Conservation (phyloP, 2,888 invertebrate species). For the Craniophora ligustri region DNA sequence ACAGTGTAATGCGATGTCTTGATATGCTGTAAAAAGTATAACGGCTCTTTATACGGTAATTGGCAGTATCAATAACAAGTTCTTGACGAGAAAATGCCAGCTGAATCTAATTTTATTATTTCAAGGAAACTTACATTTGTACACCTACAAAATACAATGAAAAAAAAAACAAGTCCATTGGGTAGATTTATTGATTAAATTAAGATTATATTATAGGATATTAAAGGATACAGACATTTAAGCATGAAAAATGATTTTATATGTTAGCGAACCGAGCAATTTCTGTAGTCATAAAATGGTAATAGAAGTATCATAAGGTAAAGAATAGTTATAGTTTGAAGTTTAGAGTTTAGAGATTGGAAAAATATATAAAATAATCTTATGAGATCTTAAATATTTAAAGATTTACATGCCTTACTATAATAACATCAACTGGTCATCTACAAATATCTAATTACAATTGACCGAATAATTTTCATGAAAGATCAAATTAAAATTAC, state of each 20-base stretch:
- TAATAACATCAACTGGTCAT: conserved; percentile 32
- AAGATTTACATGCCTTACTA: conserved; percentile 46
- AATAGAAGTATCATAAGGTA: conserved; percentile 1
- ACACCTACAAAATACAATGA: too few species aligned
- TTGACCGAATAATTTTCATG: conserved; percentile 33
- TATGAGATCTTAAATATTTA: conserved; percentile 49
- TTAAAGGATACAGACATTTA: conserved; percentile 36
- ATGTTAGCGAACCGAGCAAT: conserved; percentile 3
- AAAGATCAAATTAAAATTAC: conserved; percentile 24
- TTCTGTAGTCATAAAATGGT: not conserved
- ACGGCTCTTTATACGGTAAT: too few species aligned
- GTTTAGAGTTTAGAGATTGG: conserved; percentile 9
- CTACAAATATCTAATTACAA: conserved; percentile 42
- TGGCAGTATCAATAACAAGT: too few species aligned
- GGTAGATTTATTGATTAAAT: conserved; percentile 37
- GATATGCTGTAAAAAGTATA: too few species aligned
- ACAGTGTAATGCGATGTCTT: too few species aligned
- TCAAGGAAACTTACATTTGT: too few species aligned
- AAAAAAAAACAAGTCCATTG: not conserved
- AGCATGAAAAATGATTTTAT: conserved; percentile 19
- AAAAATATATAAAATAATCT: conserved; percentile 24
- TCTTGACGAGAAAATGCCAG: too few species aligned
- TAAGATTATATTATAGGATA: conserved; percentile 22
- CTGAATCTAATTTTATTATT: too few species aligned
- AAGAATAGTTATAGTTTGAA: conserved; percentile 9